A percentile compares a stretch with the other conserved stretches of the same genome.
Conservation (phyloP, 2,888 invertebrate species). For the Cinara cedri region DNA sequence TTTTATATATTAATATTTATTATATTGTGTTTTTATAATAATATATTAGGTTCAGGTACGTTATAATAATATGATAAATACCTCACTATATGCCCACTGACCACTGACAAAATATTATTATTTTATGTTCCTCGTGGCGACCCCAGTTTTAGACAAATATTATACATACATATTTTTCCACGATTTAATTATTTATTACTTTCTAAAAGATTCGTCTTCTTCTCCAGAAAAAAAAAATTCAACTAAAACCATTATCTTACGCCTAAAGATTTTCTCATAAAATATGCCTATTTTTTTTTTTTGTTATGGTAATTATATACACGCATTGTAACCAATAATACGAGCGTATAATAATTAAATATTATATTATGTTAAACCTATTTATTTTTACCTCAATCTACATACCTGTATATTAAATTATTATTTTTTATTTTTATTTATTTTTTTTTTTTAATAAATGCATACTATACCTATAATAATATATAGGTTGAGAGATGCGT, state of each 20-base stretch:
- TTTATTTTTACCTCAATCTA: not conserved
- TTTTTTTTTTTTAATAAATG: not conserved
- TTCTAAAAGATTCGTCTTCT: constrained; percentile 3
- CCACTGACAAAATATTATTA: not conserved
- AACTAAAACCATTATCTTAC: not conserved
- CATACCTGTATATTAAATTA: not conserved
- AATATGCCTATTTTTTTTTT: not conserved
- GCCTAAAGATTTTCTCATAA: not conserved
- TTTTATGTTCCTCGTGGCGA: constrained; percentile 34
- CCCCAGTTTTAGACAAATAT: not conserved
- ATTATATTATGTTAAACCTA: not conserved
- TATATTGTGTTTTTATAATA: not conserved
- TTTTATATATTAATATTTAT: not conserved
- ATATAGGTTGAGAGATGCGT: no score
- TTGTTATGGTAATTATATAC: not conserved
- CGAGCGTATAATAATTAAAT: not conserved
- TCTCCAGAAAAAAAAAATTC: not conserved
- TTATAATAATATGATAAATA: not conserved
- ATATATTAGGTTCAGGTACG: no score
- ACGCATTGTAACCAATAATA: no score
- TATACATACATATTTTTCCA: not conserved
- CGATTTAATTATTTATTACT: constrained; percentile 30
- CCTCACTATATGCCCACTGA: no score
- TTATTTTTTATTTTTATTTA: not conserved
- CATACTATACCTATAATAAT: no score